A percentile compares a stretch with the other conserved stretches of the same genome.
phyloP scores from a whole-genome alignment of 2,888 invertebrate genomes.

The Callosobruchus maculatus region DNA sequence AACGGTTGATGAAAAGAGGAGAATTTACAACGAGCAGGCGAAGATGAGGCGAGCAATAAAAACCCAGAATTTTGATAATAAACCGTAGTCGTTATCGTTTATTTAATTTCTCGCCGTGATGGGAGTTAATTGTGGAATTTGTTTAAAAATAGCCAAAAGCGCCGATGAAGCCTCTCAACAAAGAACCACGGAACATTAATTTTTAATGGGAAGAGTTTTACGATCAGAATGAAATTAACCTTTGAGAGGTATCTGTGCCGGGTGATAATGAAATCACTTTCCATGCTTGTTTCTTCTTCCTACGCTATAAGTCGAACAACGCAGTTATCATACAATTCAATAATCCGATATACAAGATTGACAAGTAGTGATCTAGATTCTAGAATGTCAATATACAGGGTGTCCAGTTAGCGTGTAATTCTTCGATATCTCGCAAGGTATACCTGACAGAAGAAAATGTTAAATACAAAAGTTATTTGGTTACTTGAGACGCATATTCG shows the following conservation, averaged over 20 bases:
- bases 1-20: constrained; percentile 22
- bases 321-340: no score
- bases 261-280: neutral
- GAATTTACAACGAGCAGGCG: constrained; percentile 16
- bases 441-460: no score
- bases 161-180: neutral
- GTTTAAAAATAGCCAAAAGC: neutral
- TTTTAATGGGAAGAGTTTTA: neutral
- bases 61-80: constrained; percentile 17
- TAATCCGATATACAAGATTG: no score
- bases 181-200: neutral
- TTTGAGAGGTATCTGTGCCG: neutral
- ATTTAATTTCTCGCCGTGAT: constrained; percentile 8
- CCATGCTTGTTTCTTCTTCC: neutral
- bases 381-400: no score
- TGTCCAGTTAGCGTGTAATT: no score
- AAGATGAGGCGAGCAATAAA: constrained; percentile 11
- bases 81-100: constrained; percentile 14
- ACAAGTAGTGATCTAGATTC: no score
- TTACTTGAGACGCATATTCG: no score
- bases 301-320: no score
- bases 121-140: neutral
- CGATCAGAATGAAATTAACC: neutral
- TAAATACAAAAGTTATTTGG: no score
- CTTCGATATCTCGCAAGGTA: no score